phyloP scores from a whole-genome alignment of 2,797 vertebrate genomes.

The Sebastes itinus region DNA sequence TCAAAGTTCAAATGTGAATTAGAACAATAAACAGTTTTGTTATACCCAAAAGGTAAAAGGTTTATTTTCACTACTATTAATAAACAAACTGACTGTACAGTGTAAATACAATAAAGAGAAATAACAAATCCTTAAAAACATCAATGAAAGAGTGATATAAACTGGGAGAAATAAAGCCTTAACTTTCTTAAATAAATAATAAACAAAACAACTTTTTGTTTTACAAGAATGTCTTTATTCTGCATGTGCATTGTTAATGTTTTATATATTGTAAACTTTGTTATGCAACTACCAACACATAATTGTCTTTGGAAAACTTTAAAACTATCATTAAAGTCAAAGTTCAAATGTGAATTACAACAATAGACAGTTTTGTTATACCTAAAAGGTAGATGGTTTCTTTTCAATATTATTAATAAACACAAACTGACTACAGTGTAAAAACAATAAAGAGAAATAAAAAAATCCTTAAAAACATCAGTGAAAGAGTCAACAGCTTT shows the following conservation, averaged over 20 bases:
- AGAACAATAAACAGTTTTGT: neutral
- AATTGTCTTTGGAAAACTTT: too few relatives aligned
- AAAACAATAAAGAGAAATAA: neutral
- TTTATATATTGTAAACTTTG: neutral
- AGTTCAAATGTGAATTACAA: neutral
- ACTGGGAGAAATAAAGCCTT: neutral
- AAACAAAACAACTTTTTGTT: neutral
- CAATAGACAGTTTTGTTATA: neutral
- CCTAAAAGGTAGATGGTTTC: slow-evolving; percentile 29
- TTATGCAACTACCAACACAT: neutral
- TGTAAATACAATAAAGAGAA: neutral
- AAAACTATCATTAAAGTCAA: too few relatives aligned
- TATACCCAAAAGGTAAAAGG: slow-evolving; percentile 10
- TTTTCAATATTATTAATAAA: slow-evolving; percentile 20
- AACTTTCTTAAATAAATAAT: neutral
- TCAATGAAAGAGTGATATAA: too few relatives aligned
- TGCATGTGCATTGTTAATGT: neutral
- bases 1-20: neutral
- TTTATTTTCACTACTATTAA: slow-evolving; percentile 12
- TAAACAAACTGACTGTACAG: slow-evolving; percentile 32
- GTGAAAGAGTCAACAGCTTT: neutral
- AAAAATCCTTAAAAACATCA: neutral
- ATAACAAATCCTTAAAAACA: too few relatives aligned
- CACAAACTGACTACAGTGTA: slow-evolving; percentile 19
- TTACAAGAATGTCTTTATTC: neutral